phyloP scores from a whole-genome alignment of 2,888 invertebrate species.

The Magallana nippona region DNA sequence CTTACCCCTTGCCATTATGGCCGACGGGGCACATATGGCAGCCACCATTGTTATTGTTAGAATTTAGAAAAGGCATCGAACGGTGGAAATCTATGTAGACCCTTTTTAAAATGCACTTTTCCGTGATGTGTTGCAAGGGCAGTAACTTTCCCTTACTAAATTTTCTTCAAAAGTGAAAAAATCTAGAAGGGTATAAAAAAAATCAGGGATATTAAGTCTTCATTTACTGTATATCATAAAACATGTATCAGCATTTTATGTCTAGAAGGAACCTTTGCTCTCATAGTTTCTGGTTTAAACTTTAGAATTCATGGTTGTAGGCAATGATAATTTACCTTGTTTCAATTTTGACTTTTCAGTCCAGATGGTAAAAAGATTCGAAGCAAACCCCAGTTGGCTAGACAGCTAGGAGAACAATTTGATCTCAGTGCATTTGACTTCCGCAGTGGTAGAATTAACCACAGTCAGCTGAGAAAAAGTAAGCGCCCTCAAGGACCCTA shows the following conservation, averaged over 20 bases:
- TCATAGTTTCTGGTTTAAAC: no score
- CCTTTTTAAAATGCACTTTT: no score
- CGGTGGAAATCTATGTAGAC: not conserved
- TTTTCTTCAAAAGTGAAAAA: not conserved
- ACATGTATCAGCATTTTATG: no score
- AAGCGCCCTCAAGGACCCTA: constrained; percentile 86
- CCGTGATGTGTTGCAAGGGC: not conserved
- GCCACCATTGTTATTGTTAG: not conserved
- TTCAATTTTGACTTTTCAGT: constrained; percentile 81
- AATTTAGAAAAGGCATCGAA: not conserved
- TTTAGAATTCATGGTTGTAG: no score
- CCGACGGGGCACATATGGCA: not conserved
- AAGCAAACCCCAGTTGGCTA: constrained; percentile 90
- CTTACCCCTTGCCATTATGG: constrained; percentile 5
- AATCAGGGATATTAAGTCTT: not conserved
- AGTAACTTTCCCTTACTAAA: not conserved
- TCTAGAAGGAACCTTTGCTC: no score
- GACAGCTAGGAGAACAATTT: constrained; percentile 88
- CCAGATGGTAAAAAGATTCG: constrained; percentile 91
- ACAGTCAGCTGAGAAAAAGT: constrained; percentile 84
- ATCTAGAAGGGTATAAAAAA: not conserved
- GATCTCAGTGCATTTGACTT: constrained; percentile 92
- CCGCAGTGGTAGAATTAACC: constrained; percentile 87
- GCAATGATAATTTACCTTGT: no score
- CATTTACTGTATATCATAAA: no score